Evolutionary conservation across 2,113 vertebrate species (phyloP), one percentile per base, ranked within the genome.

Genomic region (Lampris megalopsis): DNA sequence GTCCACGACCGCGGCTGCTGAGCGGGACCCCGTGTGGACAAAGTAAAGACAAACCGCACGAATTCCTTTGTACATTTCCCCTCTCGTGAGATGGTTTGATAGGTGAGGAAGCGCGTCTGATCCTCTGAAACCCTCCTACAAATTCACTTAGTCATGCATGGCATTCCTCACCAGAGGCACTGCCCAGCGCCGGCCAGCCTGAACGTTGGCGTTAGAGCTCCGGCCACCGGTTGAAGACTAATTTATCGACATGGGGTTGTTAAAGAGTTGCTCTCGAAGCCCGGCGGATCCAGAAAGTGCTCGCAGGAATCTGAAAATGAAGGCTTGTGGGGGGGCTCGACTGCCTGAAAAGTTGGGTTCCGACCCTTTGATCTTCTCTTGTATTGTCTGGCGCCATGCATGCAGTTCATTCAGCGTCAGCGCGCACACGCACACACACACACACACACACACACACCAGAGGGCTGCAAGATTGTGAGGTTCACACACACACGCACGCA

Each of bases 131-230:
- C 56, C 70, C 54, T 47, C 24, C 74, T 38, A 37, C 82, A 88
- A 77, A 81, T 88, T 70, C 67, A 90, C 72, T 85, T 89, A 91
- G 89, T 93, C 91, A 93, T 90, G 91, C 90, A 90, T 91, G 73
- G 73, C 91, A 93, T 92, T 92, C 92, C 92, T 91, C 70, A 77
- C 71, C 62, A 61, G 72, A 71, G 62, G 61, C 58, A n/a, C 63
- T 62, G 70, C 66, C 37, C 49, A 63, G 70, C 64, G 70, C 61
- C 81, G 81, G 73, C 81, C 81, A 84, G 13, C 74, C 81, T 88
- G 88, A 93, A 90, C 80, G 73, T 81, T 67, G 37, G 54, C 60
- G 58, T 80, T 62, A 82, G 85, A 81, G 24, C 71, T 78, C 69
- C 1, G 66, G 68, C 54, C 71, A 53, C 77, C 56, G 73, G 72